Percentiles rank a stretch among this genome's conserved stretches.
Conservation (phyloP, 2,797 vertebrate genomes). For the Adrianichthys oophorus region DNA sequence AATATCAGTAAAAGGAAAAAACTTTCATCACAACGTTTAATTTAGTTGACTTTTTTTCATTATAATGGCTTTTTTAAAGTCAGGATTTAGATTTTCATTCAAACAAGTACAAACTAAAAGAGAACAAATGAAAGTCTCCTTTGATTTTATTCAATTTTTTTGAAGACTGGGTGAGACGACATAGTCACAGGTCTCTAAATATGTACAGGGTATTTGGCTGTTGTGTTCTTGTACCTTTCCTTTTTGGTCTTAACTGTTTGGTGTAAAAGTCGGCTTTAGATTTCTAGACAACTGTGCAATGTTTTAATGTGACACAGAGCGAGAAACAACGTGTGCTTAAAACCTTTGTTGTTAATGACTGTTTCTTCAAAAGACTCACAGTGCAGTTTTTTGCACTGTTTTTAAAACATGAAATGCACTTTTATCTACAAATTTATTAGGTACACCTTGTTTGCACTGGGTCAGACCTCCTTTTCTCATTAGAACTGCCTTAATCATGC, state of each 20-base stretch:
- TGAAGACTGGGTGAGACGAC: slow-evolving; percentile 43
- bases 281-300: slow-evolving; percentile 37
- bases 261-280: slow-evolving; percentile 42
- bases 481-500: no score
- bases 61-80: slow-evolving; percentile 52
- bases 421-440: no score
- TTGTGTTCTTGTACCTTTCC: slow-evolving; percentile 38
- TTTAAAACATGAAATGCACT: slow-evolving; percentile 12
- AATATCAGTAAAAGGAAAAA: slow-evolving; percentile 42
- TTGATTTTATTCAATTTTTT: slow-evolving; percentile 7
- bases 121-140: slow-evolving; percentile 2
- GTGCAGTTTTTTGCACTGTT: slow-evolving; percentile 37
- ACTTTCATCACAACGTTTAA: slow-evolving; percentile 7
- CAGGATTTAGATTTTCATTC: slow-evolving; percentile 27
- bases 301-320: slow-evolving; percentile 27
- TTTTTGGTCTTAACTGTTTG: slow-evolving; percentile 41
- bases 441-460: no score
- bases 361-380: slow-evolving; percentile 16
- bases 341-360: slow-evolving; percentile 14
- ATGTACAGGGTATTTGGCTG: slow-evolving; percentile 48
- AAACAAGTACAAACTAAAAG: slow-evolving; percentile 44
- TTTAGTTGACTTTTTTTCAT: slow-evolving; percentile 49
- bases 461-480: no score
- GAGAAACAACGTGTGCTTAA: slow-evolving; percentile 24
- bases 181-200: slow-evolving; percentile 31